These are phyloP conservation scores for Oreohelix idahoensis DNA, from an alignment of 1,140 invertebrate species.

Conservation along the genomic window DNA sequence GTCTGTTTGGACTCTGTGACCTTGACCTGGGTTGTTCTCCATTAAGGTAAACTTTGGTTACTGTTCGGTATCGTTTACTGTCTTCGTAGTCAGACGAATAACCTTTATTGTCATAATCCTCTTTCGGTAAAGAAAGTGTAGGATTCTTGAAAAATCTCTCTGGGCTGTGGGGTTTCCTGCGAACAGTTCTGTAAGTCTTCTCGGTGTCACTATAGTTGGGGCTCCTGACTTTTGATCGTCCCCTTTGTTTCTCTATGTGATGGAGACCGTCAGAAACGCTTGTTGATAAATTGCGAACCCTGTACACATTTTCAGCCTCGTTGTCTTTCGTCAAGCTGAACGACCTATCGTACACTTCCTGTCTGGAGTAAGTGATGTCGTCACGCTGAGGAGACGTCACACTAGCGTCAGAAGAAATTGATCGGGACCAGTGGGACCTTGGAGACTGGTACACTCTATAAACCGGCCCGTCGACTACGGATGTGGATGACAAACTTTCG, in stretches of 20 bases:
- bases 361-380: neutral
- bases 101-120: constrained; percentile 1
- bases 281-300: neutral
- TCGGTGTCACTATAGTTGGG: neutral
- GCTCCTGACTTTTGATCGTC: neutral
- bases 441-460: constrained; percentile 14
- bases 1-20: constrained; percentile 7
- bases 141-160: constrained; percentile 36
- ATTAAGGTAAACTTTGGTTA: constrained; percentile 17
- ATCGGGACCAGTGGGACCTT: neutral
- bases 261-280: neutral
- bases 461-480: neutral
- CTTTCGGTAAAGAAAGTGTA: constrained; percentile 14
- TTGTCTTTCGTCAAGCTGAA: neutral
- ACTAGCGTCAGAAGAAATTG: neutral
- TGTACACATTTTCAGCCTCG: neutral
- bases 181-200: neutral
- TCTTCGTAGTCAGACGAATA: neutral
- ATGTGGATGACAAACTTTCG: neutral
- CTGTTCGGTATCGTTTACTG: constrained; percentile 21
- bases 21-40: constrained; percentile 20
- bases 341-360: neutral
- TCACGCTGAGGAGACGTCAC: neutral
- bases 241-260: neutral
- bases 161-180: constrained; percentile 29